Evolutionary conservation across 2,888 invertebrate species (phyloP), one percentile per base, ranked within the genome.

Genomic region (Camponotus fellah): DNA sequence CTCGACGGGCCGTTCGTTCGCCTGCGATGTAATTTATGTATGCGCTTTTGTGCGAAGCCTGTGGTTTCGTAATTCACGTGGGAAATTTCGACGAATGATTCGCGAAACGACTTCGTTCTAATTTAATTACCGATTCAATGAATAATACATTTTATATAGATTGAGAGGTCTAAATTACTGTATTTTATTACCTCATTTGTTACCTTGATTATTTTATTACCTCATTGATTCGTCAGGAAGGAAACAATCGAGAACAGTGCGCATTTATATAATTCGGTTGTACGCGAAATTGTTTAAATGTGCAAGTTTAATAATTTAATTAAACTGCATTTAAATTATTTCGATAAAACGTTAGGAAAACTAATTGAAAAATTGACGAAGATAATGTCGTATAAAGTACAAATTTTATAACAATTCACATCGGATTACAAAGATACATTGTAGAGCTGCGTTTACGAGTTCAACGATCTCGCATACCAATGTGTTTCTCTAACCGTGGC

Each of bases 401-500:
- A 6, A 79, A 79, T 79, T 56, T n/a, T 40, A n/a, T n/a, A 43
- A n/a, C 43, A n/a, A 37, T 49, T 34, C 32, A 40, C 40, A 26
- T 75, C 40, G 74, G 37, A 53, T 62, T 79, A 74, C 60, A 17
- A 53, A 46, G 37, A 56, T 72, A 3, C 37, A 32, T 75, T 49
- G 76, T 80, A 80, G 83, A 80, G 32, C 40, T 68, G 56, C 34
- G 56, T 68, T 82, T 60, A 32, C n/a, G 12, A 74, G 65, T 49
- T 66, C 53, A 85, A 85, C 79, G 75, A 60, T 40, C 75, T 66
- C 64, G 80, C 80, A 71, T 72, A 71, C 53, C 58, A 46, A 9
- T 40, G 37, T 21, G 60, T 79, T 80, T 71, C 80, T 62, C 26
- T 6, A 62, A n/a, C 10, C n/a, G 49, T 76, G 60, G 68, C 1